These are phyloP conservation scores for Calameuta pallipes DNA, from an alignment of 2,888 invertebrate species.

Conservation along the genomic window DNA sequence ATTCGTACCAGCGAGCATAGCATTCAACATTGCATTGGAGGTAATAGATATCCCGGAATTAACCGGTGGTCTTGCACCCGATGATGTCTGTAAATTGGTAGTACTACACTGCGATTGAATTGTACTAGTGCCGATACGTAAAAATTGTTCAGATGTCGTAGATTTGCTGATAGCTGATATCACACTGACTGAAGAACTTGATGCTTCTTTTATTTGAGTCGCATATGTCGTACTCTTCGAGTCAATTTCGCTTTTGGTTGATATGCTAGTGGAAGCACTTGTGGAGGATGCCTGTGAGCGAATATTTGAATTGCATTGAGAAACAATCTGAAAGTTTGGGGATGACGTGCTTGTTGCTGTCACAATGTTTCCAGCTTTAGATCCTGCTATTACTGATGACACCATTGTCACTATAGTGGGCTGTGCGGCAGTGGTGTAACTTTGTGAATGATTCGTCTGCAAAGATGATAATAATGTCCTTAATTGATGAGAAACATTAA, in stretches of 20 bases:
- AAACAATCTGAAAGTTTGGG: constrained; percentile 36
- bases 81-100: constrained; percentile 35
- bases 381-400: constrained; percentile 67
- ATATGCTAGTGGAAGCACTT: constrained; percentile 6
- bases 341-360: constrained; percentile 52
- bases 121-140: constrained; percentile 55
- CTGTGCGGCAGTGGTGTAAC: constrained; percentile 67
- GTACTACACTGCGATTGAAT: constrained; percentile 57
- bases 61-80: constrained; percentile 35
- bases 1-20: constrained; percentile 60
- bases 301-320: constrained; percentile 25
- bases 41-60: constrained; percentile 55
- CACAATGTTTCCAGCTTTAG: constrained; percentile 60
- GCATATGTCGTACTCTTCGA: constrained; percentile 30
- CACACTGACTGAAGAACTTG: constrained; percentile 55
- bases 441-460: constrained; percentile 67
- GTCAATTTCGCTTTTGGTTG: constrained; percentile 35
- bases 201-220: constrained; percentile 40
- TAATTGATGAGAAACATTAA: constrained; percentile 77
- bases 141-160: constrained; percentile 65
- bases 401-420: constrained; percentile 65
- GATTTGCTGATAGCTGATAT: constrained; percentile 44
- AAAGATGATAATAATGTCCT: constrained; percentile 76
- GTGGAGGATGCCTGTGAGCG: constrained; percentile 31
- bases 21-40: constrained; percentile 63